phyloP scores from a whole-genome alignment of 2,888 invertebrate genomes.

The Polymixis flavicincta region DNA sequence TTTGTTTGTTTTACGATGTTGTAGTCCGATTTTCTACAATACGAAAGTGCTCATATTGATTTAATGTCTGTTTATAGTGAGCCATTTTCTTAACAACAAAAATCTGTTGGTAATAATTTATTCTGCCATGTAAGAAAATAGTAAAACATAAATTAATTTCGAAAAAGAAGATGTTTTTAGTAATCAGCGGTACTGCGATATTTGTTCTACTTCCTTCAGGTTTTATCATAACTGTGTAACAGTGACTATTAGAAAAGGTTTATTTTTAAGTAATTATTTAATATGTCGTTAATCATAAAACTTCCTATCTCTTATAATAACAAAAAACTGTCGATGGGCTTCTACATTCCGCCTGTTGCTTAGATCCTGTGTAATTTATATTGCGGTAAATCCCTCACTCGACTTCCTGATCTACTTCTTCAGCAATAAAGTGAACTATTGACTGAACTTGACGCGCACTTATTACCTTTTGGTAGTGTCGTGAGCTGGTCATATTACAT shows the following conservation, averaged over 20 bases:
- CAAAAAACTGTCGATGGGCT: constrained; percentile 78
- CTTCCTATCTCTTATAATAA: constrained; percentile 61
- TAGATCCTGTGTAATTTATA: constrained; percentile 79
- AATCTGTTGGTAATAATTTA: background rate
- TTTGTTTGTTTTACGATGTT: constrained; percentile 30
- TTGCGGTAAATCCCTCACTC: constrained; percentile 54
- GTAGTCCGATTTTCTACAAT: constrained; percentile 13
- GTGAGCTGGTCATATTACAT: constrained; percentile 58
- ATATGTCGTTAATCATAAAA: constrained; percentile 66
- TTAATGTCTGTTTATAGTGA: background rate
- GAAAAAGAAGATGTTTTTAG: no score
- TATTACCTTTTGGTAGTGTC: constrained; percentile 28
- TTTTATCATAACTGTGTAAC: background rate
- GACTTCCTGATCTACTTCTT: constrained; percentile 24
- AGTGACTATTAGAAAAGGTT: background rate
- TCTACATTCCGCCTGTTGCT: constrained; percentile 78
- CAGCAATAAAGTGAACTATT: constrained; percentile 37
- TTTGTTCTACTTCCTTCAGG: background rate
- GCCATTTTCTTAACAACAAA: no score
- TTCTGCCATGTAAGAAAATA: background rate
- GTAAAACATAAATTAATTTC: no score
- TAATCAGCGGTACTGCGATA: no score
- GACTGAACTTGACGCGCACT: constrained; percentile 15
- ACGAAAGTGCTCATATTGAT: constrained; percentile 25
- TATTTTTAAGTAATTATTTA: background rate